Evolutionary conservation across 2,797 vertebrate genomes (phyloP).

Genomic region (Phalloptychus januarius): DNA sequence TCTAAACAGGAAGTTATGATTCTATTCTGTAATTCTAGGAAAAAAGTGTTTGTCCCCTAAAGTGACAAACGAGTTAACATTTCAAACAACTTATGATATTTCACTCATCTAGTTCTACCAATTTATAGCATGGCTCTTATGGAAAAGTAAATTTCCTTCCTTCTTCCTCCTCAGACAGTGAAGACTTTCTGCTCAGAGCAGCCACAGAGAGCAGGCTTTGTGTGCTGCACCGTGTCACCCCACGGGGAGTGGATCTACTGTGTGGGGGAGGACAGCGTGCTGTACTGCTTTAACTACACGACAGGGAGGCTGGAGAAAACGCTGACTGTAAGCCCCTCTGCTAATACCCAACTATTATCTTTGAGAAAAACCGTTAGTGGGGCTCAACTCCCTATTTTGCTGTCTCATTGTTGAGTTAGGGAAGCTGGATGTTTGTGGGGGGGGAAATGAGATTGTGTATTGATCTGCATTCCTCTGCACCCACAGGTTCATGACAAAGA

Average conservation of each 20-base stretch:
- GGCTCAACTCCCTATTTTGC: slow-evolving; percentile 1
- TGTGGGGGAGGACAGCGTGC: slow-evolving; percentile 95
- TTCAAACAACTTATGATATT: background rate
- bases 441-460: background rate
- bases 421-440: background rate
- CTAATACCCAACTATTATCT: slow-evolving; percentile 25
- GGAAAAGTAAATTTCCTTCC: background rate
- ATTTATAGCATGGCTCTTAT: background rate
- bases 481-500: slow-evolving; percentile 95
- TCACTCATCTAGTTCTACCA: background rate
- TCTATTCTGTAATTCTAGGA: background rate
- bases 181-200: slow-evolving; percentile 95
- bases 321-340: slow-evolving; percentile 87
- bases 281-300: slow-evolving; percentile 95
- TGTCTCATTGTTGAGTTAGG: slow-evolving; percentile 14
- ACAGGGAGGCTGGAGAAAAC: slow-evolving; percentile 96
- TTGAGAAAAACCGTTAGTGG: slow-evolving; percentile 3
- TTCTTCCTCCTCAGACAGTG: slow-evolving; percentile 80
- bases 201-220: slow-evolving; percentile 91
- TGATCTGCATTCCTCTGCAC: slow-evolving; percentile 44
- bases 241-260: slow-evolving; percentile 98
- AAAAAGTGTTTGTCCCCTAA: background rate
- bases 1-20: background rate
- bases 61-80: background rate
- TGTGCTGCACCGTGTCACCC: slow-evolving; percentile 94